These are phyloP conservation scores for Botrylloides violaceus DNA, from an alignment of 23 tunicate genomes.

Conservation along the genomic window DNA sequence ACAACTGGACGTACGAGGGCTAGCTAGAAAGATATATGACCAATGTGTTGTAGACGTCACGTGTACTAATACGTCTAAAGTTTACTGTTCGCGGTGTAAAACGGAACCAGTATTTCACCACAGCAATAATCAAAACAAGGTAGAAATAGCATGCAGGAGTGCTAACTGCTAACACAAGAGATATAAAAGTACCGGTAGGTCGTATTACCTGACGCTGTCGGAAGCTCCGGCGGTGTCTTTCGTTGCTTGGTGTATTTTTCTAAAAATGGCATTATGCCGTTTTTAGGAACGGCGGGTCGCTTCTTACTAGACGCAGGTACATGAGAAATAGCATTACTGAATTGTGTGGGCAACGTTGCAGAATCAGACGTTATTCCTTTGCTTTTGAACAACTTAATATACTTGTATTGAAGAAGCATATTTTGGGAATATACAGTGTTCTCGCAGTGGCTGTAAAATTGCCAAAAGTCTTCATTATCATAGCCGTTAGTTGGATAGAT, in stretches of 20 bases:
- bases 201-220: no score
- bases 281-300: not conserved
- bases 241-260: constrained; percentile 1
- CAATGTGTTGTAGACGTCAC: no score
- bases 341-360: not conserved
- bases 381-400: constrained; percentile 7
- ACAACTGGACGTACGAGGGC: no score
- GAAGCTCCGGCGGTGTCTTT: not conserved
- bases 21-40: no score
- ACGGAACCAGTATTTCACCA: no score
- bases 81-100: no score
- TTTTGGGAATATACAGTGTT: constrained; percentile 11
- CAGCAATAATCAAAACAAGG: no score
- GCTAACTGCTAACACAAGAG: no score
- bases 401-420: constrained; percentile 14
- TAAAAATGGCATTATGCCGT: not conserved
- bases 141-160: no score
- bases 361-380: not conserved
- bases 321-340: not conserved
- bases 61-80: no score
- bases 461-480: constrained; percentile 17
- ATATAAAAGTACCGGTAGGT: no score
- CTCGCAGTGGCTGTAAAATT: not conserved
- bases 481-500: not conserved
- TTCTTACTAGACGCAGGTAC: not conserved